These are phyloP conservation scores for Hymenochirus boettgeri DNA, from an alignment of 2,113 vertebrate species.

Conservation along the genomic window DNA sequence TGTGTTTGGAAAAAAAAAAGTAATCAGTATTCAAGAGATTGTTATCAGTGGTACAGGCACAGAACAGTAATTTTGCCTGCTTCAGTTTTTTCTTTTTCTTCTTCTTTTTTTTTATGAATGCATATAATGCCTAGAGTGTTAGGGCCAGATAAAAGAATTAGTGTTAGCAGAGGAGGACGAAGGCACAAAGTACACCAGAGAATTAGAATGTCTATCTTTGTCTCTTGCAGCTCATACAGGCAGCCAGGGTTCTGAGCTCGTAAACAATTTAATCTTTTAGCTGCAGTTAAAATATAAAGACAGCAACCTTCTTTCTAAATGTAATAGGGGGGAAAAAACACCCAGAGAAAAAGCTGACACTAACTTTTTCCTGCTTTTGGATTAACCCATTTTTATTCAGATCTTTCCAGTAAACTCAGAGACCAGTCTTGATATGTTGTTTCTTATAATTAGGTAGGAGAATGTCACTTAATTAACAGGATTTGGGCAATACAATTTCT, in stretches of 20 bases:
- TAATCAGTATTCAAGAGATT: slow-evolving; percentile 96
- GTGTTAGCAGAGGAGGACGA: slow-evolving; percentile 81
- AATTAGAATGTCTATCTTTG: slow-evolving; percentile 98
- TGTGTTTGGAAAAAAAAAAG: slow-evolving; percentile 66
- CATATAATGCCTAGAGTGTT: slow-evolving; percentile 95
- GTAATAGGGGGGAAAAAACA: slow-evolving; percentile 45
- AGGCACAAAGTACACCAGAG: slow-evolving; percentile 81
- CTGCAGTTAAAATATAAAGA: slow-evolving; percentile 84
- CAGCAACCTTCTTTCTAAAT: slow-evolving; percentile 62
- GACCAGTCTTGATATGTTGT: too few relatives aligned
- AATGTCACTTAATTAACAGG: too few relatives aligned
- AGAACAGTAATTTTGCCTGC: slow-evolving; percentile 84
- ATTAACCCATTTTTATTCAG: background rate
- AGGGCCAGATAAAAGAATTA: slow-evolving; percentile 99
- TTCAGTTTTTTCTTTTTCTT: slow-evolving; percentile 60
- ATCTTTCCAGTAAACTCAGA: too few relatives aligned
- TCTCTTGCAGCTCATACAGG: slow-evolving; percentile 90
- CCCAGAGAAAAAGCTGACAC: slow-evolving; percentile 11
- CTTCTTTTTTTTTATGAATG: slow-evolving; percentile 75
- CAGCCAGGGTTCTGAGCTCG: slow-evolving; percentile 83
- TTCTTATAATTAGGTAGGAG: too few relatives aligned
- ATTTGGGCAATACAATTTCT: too few relatives aligned
- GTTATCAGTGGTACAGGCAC: slow-evolving; percentile 84
- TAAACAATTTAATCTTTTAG: slow-evolving; percentile 99
- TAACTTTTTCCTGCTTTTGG: background rate